Evolutionary conservation across 2,888 invertebrate species (phyloP), one percentile per base, ranked within the genome.

Genomic region (Magallana nippona): DNA sequence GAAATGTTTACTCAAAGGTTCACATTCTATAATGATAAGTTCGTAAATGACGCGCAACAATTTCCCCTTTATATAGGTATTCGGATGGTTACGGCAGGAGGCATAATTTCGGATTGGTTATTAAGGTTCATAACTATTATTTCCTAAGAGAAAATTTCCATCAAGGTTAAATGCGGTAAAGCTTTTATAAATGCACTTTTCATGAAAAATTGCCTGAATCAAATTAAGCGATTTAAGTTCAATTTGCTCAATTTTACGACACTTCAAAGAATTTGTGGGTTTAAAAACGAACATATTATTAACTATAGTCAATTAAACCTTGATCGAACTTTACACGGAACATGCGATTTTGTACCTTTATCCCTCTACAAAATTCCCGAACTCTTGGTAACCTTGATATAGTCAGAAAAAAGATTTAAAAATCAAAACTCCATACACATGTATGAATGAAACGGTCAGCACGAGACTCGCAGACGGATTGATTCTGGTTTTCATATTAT

Each of bases 201-300:
- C 15, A 11, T 71, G 8, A 71, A 71, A 27, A 11, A 27, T 71
- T n/a, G 10, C 10, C 11, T 15, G 22, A 71, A 71, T 71, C 15
- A 13, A 71, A 71, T 27, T 71, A 15, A 71, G 32, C 15, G 27
- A 22, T 1, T 17, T 71, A 32, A 27, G 27, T 71, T 71, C 32
- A 22, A 71, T 13, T 71, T 22, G 3, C 22, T 60, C 19, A 22
- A 71, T 71, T 71, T 71, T 32, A 71, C 32, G 71, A 2, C 71
- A 71, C 27, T 71, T 71, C 32, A 71, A 71, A 71, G 71, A 71
- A 71, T 32, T 71, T 32, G 11, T 32, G 15, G 15, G 22, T 71
- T 71, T 71, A n/a, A 60, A 60, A n/a, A n/a, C n/a, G 13, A 60
- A n/a, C 58, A 60, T 60, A 60, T 15, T 60, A 60, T 60, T 71